Percentiles rank a stretch among this genome's conserved stretches.
Evolutionary conservation across 2,797 vertebrate genomes (phyloP).

Genomic region (Sebastiscus albofasciatus): DNA sequence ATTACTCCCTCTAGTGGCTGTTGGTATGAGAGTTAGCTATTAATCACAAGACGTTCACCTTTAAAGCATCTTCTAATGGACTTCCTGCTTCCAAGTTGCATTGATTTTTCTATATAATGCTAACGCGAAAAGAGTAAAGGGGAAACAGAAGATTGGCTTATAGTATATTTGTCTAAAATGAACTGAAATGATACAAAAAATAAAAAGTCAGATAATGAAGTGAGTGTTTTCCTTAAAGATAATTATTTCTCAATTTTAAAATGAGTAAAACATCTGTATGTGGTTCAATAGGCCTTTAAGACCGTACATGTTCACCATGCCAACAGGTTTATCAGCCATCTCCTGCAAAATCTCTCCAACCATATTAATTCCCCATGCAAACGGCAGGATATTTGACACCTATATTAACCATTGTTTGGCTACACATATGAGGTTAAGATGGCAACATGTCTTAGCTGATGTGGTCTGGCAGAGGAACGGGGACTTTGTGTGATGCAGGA

Average conservation of each 20-base stretch:
- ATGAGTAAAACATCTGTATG: not conserved
- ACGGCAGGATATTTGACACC: not conserved
- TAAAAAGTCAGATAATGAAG: not conserved
- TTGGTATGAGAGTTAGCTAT: not conserved
- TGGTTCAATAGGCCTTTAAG: not conserved
- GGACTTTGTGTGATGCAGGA: not conserved
- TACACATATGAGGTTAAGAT: not conserved
- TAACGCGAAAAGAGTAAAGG: not conserved
- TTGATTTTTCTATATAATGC: not conserved
- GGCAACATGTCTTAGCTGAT: not conserved
- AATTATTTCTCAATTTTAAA: not conserved
- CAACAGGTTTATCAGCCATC: not conserved
- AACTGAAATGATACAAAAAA: not conserved
- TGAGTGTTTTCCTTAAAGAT: not conserved
- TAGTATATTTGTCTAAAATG: not conserved
- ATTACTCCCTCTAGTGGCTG: not conserved
- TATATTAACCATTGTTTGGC: not conserved
- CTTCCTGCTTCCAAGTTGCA: not conserved
- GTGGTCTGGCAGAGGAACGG: not conserved
- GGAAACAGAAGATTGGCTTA: not conserved
- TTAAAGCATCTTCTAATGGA: not conserved
- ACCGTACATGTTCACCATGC: not conserved
- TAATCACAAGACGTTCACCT: not conserved
- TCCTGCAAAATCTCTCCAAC: not conserved
- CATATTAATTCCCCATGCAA: not conserved